Evolutionary conservation across 2,888 invertebrate species (phyloP).

Genomic region (Biston stratarius): DNA sequence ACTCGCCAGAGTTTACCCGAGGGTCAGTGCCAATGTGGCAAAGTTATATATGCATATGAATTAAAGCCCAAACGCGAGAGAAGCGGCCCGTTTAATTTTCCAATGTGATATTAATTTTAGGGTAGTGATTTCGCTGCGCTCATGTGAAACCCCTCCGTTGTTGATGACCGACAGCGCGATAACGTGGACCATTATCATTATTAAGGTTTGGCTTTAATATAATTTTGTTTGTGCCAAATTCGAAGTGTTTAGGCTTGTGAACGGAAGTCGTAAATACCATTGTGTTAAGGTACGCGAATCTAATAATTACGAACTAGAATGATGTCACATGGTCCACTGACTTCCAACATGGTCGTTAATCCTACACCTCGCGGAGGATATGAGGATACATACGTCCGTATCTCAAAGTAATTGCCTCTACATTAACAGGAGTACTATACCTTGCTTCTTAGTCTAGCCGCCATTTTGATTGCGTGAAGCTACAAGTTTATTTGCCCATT

Average conservation of each 20-base stretch:
- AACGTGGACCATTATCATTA: conserved; percentile 65
- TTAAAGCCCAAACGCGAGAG: conserved; percentile 52
- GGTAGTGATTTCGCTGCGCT: conserved; percentile 69
- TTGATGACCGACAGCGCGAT: conserved; percentile 61
- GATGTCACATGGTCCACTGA: conserved; percentile 47
- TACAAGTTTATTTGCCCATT: conserved; percentile 14
- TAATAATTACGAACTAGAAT: conserved; percentile 49
- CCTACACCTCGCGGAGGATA: conserved; percentile 37
- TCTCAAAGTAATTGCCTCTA: conserved; percentile 48
- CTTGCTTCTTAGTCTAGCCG: conserved; percentile 26
- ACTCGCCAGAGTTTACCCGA: conserved; percentile 55
- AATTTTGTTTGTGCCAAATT: conserved; percentile 34
- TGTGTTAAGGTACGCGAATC: conserved; percentile 42
- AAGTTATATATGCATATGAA: conserved; percentile 68
- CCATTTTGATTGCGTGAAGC: conserved; percentile 28
- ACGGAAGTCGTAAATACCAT: conserved; percentile 43
- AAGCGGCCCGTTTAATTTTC: conserved; percentile 69
- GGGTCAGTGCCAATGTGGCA: conserved; percentile 65
- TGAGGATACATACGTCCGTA: conserved; percentile 32
- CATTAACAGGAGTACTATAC: conserved; percentile 32
- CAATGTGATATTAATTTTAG: conserved; percentile 74
- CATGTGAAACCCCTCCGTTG: conserved; percentile 59
- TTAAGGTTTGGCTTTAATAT: conserved; percentile 41
- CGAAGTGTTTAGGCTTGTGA: conserved; percentile 39
- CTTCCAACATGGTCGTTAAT: conserved; percentile 46